Evolutionary conservation across 2,888 invertebrate species (phyloP).

Genomic region (Mycalesis mineus): DNA sequence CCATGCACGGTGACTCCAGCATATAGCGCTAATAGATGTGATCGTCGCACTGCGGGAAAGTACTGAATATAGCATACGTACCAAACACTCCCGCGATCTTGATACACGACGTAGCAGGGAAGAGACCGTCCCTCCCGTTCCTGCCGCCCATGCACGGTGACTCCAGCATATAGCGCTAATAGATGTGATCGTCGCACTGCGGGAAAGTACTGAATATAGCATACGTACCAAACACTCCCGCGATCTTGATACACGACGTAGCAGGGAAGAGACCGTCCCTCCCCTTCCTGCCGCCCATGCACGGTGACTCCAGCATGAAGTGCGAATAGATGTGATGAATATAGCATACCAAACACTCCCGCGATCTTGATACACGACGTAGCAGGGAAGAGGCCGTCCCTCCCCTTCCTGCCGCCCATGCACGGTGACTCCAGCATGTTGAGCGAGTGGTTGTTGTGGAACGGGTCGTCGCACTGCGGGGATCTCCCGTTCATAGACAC

Average conservation of each 20-base stretch:
- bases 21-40: no score
- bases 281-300: constrained; percentile 83
- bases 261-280: constrained; percentile 96
- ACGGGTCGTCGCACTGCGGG: constrained; percentile 95
- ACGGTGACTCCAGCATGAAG: constrained; percentile 82
- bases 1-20: no score
- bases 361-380: constrained; percentile 98
- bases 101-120: no score
- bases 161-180: no score
- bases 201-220: no score
- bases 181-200: no score
- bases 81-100: no score
- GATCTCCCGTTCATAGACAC: constrained; percentile 93
- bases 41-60: no score
- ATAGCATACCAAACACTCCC: constrained; percentile 92
- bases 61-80: no score
- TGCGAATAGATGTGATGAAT: no score
- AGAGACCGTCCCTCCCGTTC: no score
- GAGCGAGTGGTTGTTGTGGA: constrained; percentile 93
- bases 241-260: constrained; percentile 96
- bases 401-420: constrained; percentile 94
- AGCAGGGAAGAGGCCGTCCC: constrained; percentile 96
- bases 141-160: no score
- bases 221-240: background rate
- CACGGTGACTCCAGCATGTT: constrained; percentile 93